Conservation (phyloP, 1,140 invertebrate genomes). For the Drepana arcuata region DNA sequence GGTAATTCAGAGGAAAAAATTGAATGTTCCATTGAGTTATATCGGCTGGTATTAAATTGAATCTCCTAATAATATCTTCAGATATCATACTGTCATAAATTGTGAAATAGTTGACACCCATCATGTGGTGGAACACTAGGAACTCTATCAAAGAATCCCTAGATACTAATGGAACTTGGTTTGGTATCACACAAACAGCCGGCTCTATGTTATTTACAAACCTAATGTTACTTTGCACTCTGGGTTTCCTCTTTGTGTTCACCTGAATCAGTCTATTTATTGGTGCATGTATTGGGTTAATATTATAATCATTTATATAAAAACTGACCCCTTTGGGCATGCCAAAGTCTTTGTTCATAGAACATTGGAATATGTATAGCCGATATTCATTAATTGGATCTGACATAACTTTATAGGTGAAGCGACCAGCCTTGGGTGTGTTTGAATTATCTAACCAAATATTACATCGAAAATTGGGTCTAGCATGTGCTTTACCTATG, state of each 20-base stretch:
- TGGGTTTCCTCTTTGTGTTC: conserved; percentile 45
- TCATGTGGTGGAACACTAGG: conserved; percentile 72
- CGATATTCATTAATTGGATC: conserved; percentile 43
- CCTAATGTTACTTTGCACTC: conserved; percentile 41
- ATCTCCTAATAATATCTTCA: conserved; percentile 67
- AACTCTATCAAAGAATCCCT: conserved; percentile 72
- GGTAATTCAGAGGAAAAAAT: conserved; percentile 72
- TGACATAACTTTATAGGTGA: conserved; percentile 53
- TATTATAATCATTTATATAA: conserved; percentile 62
- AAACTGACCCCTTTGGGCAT: conserved; percentile 72
- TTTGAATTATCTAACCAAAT: conserved; percentile 70
- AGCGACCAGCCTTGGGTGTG: conserved; percentile 69
- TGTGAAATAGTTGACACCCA: conserved; percentile 72
- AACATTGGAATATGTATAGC: conserved; percentile 68
- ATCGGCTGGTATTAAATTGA: conserved; percentile 68
- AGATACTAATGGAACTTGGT: conserved; percentile 58
- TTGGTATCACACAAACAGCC: conserved; percentile 71
- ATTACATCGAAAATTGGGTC: conserved; percentile 69
- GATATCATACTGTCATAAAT: conserved; percentile 73
- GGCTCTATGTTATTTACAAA: conserved; percentile 68
- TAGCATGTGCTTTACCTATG: conserved; percentile 51
- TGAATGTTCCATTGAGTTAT: conserved; percentile 69
- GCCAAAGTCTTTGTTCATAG: conserved; percentile 48
- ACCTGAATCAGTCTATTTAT: conserved; percentile 63
- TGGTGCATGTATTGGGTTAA: conserved; percentile 66